Evolutionary conservation across 2,797 vertebrate genomes (phyloP).

Genomic region (Platalea minor): DNA sequence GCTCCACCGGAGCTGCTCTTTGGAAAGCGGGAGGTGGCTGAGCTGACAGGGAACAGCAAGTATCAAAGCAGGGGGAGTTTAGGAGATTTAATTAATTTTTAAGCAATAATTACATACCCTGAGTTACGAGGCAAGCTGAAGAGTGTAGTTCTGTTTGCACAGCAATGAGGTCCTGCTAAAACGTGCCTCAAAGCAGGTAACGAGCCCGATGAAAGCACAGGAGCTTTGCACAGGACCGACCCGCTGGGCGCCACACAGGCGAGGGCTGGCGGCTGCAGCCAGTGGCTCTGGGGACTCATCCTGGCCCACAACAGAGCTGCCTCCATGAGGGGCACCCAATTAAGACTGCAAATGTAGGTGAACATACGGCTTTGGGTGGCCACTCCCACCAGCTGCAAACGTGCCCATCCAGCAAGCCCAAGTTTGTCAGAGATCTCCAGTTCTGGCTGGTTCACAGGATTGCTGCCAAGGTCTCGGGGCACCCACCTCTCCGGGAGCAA

Average conservation of each 20-base stretch:
- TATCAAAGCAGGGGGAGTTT: neutral
- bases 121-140: neutral
- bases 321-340: neutral
- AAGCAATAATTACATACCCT: neutral
- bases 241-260: rapidly evolving
- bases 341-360: neutral
- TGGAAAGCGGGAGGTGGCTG: neutral
- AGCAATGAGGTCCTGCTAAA: neutral
- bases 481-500: neutral
- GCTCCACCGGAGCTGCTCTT: neutral
- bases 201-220: rapidly evolving
- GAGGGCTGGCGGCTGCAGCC: neutral
- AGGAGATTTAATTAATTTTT: neutral
- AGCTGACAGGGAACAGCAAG: neutral
- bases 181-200: neutral
- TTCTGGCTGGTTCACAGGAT: neutral
- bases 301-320: neutral
- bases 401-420: neutral
- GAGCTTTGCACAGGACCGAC: neutral
- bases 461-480: rapidly evolving
- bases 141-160: neutral
- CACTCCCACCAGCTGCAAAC: neutral
- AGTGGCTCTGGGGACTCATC: neutral
- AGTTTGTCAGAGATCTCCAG: neutral
- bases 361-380: rapidly evolving